Conservation (phyloP, 2,113 vertebrate species). For the Lepus americanus region DNA sequence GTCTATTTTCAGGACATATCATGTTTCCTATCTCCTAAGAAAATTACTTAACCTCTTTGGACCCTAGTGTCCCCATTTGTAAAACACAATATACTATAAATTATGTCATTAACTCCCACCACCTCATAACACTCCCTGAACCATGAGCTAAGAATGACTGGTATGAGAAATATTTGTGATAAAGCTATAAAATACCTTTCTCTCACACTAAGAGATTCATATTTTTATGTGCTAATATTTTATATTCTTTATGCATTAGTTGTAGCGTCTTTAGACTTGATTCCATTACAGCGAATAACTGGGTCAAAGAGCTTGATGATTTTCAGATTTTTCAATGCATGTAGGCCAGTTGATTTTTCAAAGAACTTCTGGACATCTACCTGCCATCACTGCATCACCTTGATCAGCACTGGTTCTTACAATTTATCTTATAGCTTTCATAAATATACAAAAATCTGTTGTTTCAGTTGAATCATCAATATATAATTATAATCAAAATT, state of each 20-base stretch:
- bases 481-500: not conserved
- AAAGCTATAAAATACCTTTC: not conserved
- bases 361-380: not conserved
- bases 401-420: not conserved
- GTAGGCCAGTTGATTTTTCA: not conserved
- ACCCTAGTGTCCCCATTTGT: not conserved
- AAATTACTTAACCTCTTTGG: constrained; percentile 53
- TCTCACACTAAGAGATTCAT: constrained; percentile 7
- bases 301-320: not conserved
- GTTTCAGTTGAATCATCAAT: not conserved
- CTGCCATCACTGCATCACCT: not conserved
- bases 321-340: not conserved
- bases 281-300: not conserved
- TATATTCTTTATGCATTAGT: not conserved
- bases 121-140: not conserved
- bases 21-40: constrained; percentile 20
- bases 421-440: not conserved
- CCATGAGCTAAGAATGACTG: not conserved
- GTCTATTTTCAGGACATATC: constrained; percentile 53
- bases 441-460: not conserved
- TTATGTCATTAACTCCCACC: not conserved
- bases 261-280: not conserved
- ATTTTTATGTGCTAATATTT: not conserved
- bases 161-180: not conserved
- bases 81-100: not conserved